phyloP scores from a whole-genome alignment of 2,113 vertebrate species.

The Pseudorasbora parva region DNA sequence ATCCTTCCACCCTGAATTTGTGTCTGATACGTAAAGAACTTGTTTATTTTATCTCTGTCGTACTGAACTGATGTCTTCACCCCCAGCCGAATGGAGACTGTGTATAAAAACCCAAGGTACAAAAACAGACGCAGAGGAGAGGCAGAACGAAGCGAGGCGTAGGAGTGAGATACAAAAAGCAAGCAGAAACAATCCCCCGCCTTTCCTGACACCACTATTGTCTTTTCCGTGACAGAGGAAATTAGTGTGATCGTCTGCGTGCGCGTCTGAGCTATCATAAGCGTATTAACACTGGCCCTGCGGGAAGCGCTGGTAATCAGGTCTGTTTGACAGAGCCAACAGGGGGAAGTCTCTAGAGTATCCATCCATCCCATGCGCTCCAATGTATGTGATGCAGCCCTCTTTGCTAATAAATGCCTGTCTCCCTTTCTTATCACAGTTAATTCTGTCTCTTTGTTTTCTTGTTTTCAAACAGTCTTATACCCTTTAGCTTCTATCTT shows the following conservation, averaged over 20 bases:
- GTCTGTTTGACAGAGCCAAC: slow-evolving; percentile 45
- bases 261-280: slow-evolving; percentile 50
- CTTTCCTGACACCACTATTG: slow-evolving; percentile 48
- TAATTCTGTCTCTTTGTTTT: neutral
- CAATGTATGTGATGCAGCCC: neutral
- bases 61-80: neutral
- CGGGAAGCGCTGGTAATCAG: slow-evolving; percentile 49
- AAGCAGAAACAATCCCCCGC: slow-evolving; percentile 29
- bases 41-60: neutral
- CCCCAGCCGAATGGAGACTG: neutral
- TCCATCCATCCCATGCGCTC: slow-evolving; percentile 27
- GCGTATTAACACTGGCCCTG: slow-evolving; percentile 44
- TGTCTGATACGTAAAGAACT: neutral
- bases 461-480: neutral
- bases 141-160: neutral
- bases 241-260: slow-evolving; percentile 57
- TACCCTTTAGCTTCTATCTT: neutral
- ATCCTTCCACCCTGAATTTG: neutral
- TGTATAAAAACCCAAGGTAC: neutral
- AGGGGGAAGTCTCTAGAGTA: slow-evolving; percentile 37
- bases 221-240: slow-evolving; percentile 59
- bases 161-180: neutral
- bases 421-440: neutral
- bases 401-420: neutral
- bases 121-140: slow-evolving; percentile 6